Evolutionary conservation across 2,113 vertebrate species (phyloP), one percentile per base, ranked within the genome.

Genomic region (Neotoma lepida): DNA sequence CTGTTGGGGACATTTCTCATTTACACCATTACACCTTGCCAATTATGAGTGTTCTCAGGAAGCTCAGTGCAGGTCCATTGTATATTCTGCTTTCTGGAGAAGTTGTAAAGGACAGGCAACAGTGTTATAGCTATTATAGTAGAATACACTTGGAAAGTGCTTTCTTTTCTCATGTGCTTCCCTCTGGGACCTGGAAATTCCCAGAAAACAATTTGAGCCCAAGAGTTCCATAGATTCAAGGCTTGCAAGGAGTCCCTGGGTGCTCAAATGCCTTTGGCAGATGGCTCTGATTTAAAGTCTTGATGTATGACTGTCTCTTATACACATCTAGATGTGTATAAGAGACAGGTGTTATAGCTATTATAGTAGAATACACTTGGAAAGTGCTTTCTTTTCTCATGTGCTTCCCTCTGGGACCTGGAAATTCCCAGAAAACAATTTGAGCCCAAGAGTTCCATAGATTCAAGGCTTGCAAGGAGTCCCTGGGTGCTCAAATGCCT

Each of bases 201-300:
- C 71, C 13, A 26, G 41, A 30, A 41, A n/a, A 54, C 26, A 35
- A 30, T 49, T 17, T 24, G 64, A 81, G 71, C 49, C 0, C 3
- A 0, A 54, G 51, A 64, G 17, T 12, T 20, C 30, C 77, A 10
- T 20, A 18, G 76, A 64, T 10, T 15, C 44, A 20, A 20, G n/a
- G 46, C 17, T 44, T 24, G 0, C 15, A 4, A 30, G 44, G 28
- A 51, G 3, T 35, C n/a, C 17, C 4, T 2, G 10, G 71, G 54
- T 28, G 13, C 6, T 51, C 39, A 6, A 0, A 0, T 33, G 63
- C 4, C 30, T 46, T 56, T 7, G 6, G 63, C 8, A 24, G 54
- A 64, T 63, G 41, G 2, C 28, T n/a, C 3, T 26, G 56, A n/a
- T 33, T 58, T 20, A 30, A n/a, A 33, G 33, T 51, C 28, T 58